These are phyloP conservation scores for Cenopis cana DNA, from an alignment of 2,888 invertebrate genomes.

Conservation along the genomic window DNA sequence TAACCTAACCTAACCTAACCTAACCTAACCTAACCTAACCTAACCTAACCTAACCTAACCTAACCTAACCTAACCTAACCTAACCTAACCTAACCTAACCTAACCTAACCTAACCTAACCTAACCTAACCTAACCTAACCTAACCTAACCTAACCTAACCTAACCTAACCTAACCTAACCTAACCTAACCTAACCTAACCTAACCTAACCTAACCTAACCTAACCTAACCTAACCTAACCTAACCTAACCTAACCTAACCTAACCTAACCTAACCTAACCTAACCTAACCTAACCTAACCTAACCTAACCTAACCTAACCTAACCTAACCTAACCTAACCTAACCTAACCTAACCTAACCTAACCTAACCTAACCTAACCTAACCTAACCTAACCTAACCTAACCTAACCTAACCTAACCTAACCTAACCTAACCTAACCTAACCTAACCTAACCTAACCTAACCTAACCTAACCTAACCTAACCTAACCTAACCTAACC, in stretches of 20 bases:
- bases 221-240: constrained; percentile 29
- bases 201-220: constrained; percentile 28
- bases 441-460: constrained; percentile 46
- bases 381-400: constrained; percentile 44
- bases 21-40: constrained; percentile 42
- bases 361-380: constrained; percentile 41
- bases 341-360: constrained; percentile 43
- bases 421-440: constrained; percentile 46
- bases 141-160: constrained; percentile 39
- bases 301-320: constrained; percentile 43
- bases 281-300: no score
- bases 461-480: constrained; percentile 43
- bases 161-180: constrained; percentile 42
- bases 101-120: constrained; percentile 45
- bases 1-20: constrained; percentile 43
- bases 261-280: no score
- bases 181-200: constrained; percentile 36
- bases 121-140: constrained; percentile 44
- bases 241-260: no score
- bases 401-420: constrained; percentile 46
- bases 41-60: constrained; percentile 45
- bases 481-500: constrained; percentile 43
- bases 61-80: constrained; percentile 46
- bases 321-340: constrained; percentile 43
- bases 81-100: constrained; percentile 46